Percentiles rank a stretch among this genome's conserved stretches.
phyloP scores from a whole-genome alignment of 30 jellyfish, hydroid and myxozoan genomes.

The Chironex yamaguchii region DNA sequence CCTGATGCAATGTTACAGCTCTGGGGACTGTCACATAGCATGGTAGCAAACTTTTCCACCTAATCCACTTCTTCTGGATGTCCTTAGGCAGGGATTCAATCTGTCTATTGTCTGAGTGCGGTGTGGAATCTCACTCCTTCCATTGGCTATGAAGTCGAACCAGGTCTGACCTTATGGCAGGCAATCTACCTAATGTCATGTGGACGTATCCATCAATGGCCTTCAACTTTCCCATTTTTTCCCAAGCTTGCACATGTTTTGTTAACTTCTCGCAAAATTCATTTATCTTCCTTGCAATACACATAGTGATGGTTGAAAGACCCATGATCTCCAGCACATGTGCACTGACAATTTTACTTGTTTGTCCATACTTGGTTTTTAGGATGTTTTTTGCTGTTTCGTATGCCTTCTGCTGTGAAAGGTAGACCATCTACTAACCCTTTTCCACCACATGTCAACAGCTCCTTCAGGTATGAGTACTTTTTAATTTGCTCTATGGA shows the following conservation, averaged over 20 bases:
- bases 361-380: constrained; percentile 47
- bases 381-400: constrained; percentile 45
- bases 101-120: constrained; percentile 67
- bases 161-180: constrained; percentile 74
- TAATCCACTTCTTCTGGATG: no score
- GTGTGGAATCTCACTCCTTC: constrained; percentile 74
- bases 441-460: constrained; percentile 34
- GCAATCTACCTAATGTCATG: constrained; percentile 74
- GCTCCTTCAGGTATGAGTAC: constrained; percentile 64
- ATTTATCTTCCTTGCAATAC: constrained; percentile 47
- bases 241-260: constrained; percentile 68
- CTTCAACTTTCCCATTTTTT: constrained; percentile 74
- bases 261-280: constrained; percentile 44
- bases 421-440: constrained; percentile 50
- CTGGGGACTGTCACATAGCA: no score
- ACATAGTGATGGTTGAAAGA: constrained; percentile 41
- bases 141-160: constrained; percentile 68
- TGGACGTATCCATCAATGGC: constrained; percentile 66
- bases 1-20: no score
- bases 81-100: constrained; percentile 89
- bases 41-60: no score
- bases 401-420: constrained; percentile 36
- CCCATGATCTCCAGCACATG: constrained; percentile 38
- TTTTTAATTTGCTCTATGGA: constrained; percentile 26
- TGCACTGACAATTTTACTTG: constrained; percentile 52